Evolutionary conservation across 2,113 vertebrate species (phyloP).

Genomic region (Larimichthys crocea): DNA sequence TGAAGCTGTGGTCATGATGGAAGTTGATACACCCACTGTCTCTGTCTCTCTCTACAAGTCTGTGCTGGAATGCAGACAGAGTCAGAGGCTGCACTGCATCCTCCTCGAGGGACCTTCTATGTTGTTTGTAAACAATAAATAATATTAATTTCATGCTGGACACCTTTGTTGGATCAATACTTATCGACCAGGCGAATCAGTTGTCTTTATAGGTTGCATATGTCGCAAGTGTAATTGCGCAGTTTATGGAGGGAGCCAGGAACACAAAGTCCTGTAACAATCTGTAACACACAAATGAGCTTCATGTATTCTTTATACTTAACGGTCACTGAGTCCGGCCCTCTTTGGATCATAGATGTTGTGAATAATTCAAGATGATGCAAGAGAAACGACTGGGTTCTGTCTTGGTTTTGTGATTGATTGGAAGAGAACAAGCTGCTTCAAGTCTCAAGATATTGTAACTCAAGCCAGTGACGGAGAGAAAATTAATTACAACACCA

Average conservation of each 20-base stretch:
- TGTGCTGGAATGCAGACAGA: constrained; percentile 65
- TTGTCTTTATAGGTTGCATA: constrained; percentile 63
- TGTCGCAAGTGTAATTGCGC: constrained; percentile 62
- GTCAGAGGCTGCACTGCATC: constrained; percentile 38
- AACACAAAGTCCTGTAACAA: constrained; percentile 29
- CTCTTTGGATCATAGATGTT: constrained; percentile 42
- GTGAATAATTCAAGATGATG: constrained; percentile 72
- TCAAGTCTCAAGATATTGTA: constrained; percentile 77
- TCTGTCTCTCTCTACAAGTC: constrained; percentile 46
- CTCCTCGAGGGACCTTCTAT: constrained; percentile 66
- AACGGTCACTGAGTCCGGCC: constrained; percentile 41
- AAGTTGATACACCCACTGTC: constrained; percentile 79
- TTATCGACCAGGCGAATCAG: constrained; percentile 72
- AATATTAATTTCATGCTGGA: constrained; percentile 83
- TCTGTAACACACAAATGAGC: constrained; percentile 62
- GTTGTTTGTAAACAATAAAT: constrained; percentile 81
- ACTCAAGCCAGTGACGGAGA: constrained; percentile 69
- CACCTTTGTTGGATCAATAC: constrained; percentile 74
- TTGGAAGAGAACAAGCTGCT: constrained; percentile 62
- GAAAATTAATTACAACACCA: constrained; percentile 83
- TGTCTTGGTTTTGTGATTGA: constrained; percentile 70
- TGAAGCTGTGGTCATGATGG: constrained; percentile 79
- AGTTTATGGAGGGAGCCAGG: constrained; percentile 52
- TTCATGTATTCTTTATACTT: constrained; percentile 58
- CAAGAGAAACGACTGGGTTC: constrained; percentile 48